phyloP scores from a whole-genome alignment of 2,888 invertebrate genomes.

The Lasioglossum oenotherae region DNA sequence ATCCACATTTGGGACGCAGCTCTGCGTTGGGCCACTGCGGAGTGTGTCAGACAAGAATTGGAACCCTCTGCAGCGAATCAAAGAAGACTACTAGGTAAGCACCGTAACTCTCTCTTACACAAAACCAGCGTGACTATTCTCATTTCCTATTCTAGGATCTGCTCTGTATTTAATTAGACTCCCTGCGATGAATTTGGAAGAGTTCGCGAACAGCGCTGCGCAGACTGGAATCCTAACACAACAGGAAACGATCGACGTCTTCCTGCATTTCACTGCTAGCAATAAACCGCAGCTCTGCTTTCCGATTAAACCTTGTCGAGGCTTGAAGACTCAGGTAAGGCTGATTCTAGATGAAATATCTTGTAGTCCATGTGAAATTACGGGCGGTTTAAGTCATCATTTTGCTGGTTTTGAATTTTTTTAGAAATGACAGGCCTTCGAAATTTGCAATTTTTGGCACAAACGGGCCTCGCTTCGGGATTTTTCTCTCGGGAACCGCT shows the following conservation, averaged over 20 bases:
- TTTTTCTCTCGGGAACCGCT: too few species aligned
- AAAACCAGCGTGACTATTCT: slow-evolving; percentile 6
- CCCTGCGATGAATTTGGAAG: slow-evolving; percentile 96
- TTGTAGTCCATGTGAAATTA: too few species aligned
- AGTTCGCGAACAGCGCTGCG: slow-evolving; percentile 97
- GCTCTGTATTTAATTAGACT: slow-evolving; percentile 95
- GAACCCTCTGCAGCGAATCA: slow-evolving; percentile 92
- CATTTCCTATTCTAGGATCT: slow-evolving; percentile 76
- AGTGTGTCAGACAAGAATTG: slow-evolving; percentile 93
- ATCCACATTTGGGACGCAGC: slow-evolving; percentile 96
- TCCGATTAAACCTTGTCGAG: slow-evolving; percentile 92
- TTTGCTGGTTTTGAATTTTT: too few species aligned
- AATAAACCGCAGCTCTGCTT: slow-evolving; percentile 94
- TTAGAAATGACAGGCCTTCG: too few species aligned
- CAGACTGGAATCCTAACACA: slow-evolving; percentile 96
- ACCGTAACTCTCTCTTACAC: too few species aligned
- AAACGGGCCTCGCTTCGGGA: too few species aligned
- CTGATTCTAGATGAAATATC: too few species aligned
- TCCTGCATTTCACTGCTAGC: slow-evolving; percentile 96
- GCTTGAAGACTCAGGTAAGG: slow-evolving; percentile 93
- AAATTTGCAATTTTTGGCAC: too few species aligned
- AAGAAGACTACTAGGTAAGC: slow-evolving; percentile 79
- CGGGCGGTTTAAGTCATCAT: too few species aligned
- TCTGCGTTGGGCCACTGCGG: slow-evolving; percentile 96
- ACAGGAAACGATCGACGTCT: slow-evolving; percentile 97